These are phyloP conservation scores for Todiramphus saurophagus DNA, from an alignment of 2,113 vertebrate species.

Conservation along the genomic window DNA sequence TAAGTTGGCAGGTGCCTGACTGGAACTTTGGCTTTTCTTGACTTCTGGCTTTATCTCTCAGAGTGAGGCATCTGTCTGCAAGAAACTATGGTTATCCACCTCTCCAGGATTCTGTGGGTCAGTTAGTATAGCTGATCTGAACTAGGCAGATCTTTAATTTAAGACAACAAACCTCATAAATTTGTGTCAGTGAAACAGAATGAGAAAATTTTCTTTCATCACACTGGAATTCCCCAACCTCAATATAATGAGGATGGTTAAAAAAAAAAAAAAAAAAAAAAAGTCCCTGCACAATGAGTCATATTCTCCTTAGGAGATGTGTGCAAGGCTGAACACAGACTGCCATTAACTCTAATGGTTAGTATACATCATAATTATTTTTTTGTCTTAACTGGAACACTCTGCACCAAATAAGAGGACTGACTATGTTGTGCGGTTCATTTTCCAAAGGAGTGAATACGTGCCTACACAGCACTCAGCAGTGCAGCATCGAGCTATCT, in stretches of 20 bases:
- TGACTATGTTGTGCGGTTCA: neutral
- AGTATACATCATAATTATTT: neutral
- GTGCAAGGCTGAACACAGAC: neutral
- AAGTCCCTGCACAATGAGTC: conserved; percentile 31
- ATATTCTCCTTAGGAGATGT: neutral
- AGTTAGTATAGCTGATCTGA: neutral
- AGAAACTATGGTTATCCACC: neutral
- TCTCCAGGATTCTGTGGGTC: neutral
- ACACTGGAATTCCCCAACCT: conserved; percentile 28
- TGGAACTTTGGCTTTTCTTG: neutral
- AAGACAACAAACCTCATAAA: neutral
- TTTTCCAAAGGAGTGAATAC: neutral
- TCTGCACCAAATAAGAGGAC: neutral
- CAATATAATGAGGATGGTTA: neutral
- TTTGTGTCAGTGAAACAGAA: neutral
- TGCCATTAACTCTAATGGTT: neutral
- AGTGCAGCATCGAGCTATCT: neutral
- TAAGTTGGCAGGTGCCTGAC: neutral
- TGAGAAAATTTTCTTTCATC: neutral
- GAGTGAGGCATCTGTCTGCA: neutral
- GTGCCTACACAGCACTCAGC: neutral
- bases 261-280: neutral
- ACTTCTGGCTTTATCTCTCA: neutral
- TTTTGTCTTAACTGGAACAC: neutral
- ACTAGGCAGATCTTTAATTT: neutral